Conservation (phyloP, 1,140 invertebrate genomes). For the Sweltsa coloradensis region DNA sequence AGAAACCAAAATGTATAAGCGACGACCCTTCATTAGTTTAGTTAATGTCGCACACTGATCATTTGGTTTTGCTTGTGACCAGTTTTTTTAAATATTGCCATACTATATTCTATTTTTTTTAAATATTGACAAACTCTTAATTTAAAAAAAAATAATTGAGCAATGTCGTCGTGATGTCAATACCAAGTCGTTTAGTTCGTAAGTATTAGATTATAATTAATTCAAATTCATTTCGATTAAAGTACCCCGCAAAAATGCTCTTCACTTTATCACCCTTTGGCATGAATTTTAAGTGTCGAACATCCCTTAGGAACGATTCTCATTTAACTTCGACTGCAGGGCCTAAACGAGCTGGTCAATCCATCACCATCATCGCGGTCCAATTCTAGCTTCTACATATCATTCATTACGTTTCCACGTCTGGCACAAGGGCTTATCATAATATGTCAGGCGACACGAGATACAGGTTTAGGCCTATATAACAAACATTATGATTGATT, state of each 20-base stretch:
- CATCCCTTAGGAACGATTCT: too few relatives aligned
- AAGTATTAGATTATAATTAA: too few relatives aligned
- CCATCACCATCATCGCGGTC: neutral
- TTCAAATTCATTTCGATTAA: too few relatives aligned
- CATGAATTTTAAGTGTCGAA: too few relatives aligned
- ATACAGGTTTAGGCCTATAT: neutral
- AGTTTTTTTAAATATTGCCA: neutral
- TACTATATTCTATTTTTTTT: neutral
- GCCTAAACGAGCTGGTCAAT: too few relatives aligned
- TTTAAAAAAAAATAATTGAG: too few relatives aligned
- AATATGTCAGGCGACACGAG: neutral
- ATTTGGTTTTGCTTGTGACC: conserved; percentile 1
- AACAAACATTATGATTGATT: neutral
- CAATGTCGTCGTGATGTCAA: too few relatives aligned
- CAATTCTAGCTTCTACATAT: neutral
- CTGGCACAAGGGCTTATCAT: neutral
- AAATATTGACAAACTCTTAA: neutral
- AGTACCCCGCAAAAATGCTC: too few relatives aligned
- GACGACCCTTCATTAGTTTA: neutral
- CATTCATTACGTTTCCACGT: neutral
- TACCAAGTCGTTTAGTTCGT: too few relatives aligned
- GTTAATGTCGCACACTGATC: neutral
- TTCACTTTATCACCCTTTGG: too few relatives aligned
- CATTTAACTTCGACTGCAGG: too few relatives aligned
- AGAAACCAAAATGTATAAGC: conserved; percentile 1